Conservation (phyloP, 2,888 invertebrate genomes). For the Drosophila multiciliata region DNA sequence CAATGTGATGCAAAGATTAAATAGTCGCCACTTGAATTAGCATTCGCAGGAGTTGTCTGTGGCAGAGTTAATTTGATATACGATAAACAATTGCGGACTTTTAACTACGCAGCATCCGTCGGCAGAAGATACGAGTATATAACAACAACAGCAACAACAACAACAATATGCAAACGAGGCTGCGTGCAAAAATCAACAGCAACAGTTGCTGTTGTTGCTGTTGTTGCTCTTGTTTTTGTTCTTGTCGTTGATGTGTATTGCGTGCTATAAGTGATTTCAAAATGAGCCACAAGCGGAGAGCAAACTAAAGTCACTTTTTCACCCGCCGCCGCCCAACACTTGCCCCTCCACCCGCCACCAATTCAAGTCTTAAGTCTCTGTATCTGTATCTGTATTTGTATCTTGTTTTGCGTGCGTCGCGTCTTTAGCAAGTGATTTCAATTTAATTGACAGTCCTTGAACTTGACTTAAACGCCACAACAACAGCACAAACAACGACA, state of each 20-base stretch:
- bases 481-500: slow-evolving; percentile 59
- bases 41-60: not conserved
- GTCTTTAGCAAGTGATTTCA: slow-evolving; percentile 79
- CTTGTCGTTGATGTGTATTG: slow-evolving; percentile 23
- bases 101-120: slow-evolving; percentile 73
- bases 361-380: slow-evolving; percentile 27
- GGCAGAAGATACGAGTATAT: slow-evolving; percentile 20
- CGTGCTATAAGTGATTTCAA: slow-evolving; percentile 59
- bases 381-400: slow-evolving; percentile 53
- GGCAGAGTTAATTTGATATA: not conserved
- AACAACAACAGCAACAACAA: slow-evolving; percentile 33
- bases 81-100: slow-evolving; percentile 56
- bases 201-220: not conserved
- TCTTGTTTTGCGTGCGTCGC: slow-evolving; percentile 61
- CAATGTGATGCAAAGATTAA: not conserved
- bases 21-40: slow-evolving; percentile 2
- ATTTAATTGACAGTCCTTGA: slow-evolving; percentile 83
- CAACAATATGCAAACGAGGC: slow-evolving; percentile 46
- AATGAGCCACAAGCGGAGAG: slow-evolving; percentile 51
- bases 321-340: slow-evolving; percentile 8
- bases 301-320: slow-evolving; percentile 28
- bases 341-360: not conserved
- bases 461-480: slow-evolving; percentile 82
- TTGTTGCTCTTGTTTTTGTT: not conserved
- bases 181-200: slow-evolving; percentile 53